Base-by-base conservation (phyloP, 2,113 vertebrate species). In the Mustelus asterias region DNA sequence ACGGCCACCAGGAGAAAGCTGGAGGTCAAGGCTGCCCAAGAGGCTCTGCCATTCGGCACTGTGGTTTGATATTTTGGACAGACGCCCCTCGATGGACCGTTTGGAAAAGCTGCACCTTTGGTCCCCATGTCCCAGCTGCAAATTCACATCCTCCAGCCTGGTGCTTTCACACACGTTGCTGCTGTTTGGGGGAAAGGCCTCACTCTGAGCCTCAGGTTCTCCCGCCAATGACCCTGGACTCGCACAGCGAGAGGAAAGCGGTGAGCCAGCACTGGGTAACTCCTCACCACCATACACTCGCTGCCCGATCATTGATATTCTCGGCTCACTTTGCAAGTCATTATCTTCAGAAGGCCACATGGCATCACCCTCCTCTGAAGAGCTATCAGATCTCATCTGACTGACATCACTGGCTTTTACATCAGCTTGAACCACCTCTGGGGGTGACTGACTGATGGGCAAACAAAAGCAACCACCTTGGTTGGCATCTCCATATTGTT, bases 81-180 rank as follows among this genome's bases (percentile, higher is more conserved):
- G 1, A 0, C 0, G 29, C 14, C 13, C 1, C 0, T 44, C 54
- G 2, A 54, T 90, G 0, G 96, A 97, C 63, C 98, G 96, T 7
- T 95, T 63, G 86, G 97, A 98, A 96, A 97, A 97, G 96, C 97
- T 97, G 96, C 98, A 98, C 67, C 96, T 95, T 0, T 98, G 96
- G 9, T 96, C 96, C 89, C 94, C 93, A 22, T 22, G 24, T 37
- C 63, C 89, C n/a, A 20, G n/a, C 16, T 37, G 89, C 7, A n/a
- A 37, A n/a, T 2, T 10, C 2, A 1, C 16, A 18, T 37, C 16
- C 60, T 92, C 60, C 58, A 95, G 86, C 96, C 97, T 96, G 16
- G 67, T 33, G 0, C 70, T 76, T 26, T 90, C 65, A 16, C 16
- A n/a, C 89, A 37, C 9, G 0, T 24, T 65, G 89, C 89, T 7